Evolutionary conservation across 1,140 invertebrate species (phyloP), one percentile per base, ranked within the genome.

Genomic region (Paraescarpia echinospica): DNA sequence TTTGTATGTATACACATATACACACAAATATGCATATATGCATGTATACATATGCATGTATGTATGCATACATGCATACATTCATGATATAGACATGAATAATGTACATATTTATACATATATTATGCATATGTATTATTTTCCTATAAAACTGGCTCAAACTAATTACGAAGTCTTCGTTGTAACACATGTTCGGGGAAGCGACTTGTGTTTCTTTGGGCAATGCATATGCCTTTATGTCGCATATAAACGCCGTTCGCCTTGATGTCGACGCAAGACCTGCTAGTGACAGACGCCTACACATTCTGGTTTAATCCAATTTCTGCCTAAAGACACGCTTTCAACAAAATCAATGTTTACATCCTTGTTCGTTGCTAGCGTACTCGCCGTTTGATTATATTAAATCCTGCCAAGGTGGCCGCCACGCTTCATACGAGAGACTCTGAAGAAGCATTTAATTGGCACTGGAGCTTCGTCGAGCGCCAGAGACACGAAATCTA

Each of bases 301-400:
- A 31, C 59, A 77, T 77, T 31, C 59, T 18, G 27, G 59, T 18
- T 77, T 77, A 77, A 77, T 31, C 12, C 59, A 31, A 77, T 18
- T 77, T 77, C 59, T 22, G 59, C 59, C 59, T 1, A 77, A 18
- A 77, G 59, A 77, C 59, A 77, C 59, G 59, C 59, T 77, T 77
- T 77, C 59, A 77, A 77, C 59, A 77, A 77, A 77, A 77, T 77
- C 59, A 77, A 77, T 77, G 59, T 77, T 77, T 77, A 77, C 59
- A 22, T 1, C 59, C 59, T 31, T 18, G 59, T 77, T 77, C 8
- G 59, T 31, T 77, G 59, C 12, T 77, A 77, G 12, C 59, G 18
- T 77, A 77, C 59, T 22, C 6, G 14, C 5, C 27, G 1, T 77
- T 22, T 31, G 59, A 77, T 77, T 77, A 77, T 5, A 77, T 77